These are phyloP conservation scores for Henricia sp. DNA, from an alignment of 53 echinoderm and acorn worm species.

Conservation along the genomic window DNA sequence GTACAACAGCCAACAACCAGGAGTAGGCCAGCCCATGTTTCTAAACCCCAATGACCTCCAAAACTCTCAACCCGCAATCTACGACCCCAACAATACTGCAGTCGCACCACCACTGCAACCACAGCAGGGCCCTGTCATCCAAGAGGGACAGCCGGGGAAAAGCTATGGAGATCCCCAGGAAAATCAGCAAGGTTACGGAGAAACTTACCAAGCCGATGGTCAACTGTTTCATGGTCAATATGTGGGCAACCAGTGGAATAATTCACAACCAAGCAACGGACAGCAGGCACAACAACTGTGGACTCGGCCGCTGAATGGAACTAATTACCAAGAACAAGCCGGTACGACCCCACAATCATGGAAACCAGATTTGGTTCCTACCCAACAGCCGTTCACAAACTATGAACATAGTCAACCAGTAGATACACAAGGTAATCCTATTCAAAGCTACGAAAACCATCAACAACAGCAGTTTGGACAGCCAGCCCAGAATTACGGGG, in stretches of 20 bases:
- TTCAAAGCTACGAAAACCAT: constrained; percentile 38
- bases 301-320: constrained; percentile 35
- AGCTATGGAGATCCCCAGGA: background rate
- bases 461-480: constrained; percentile 4
- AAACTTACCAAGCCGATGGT: background rate
- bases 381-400: background rate
- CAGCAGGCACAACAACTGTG: background rate
- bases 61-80: constrained; percentile 9
- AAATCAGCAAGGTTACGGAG: constrained; percentile 18
- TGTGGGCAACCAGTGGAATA: constrained; percentile 17
- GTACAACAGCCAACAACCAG: constrained; percentile 30
- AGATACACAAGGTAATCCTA: background rate
- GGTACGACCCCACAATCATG: background rate
- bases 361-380: background rate
- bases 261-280: constrained; percentile 1
- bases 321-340: background rate
- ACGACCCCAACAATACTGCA: constrained; percentile 5
- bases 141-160: constrained; percentile 1
- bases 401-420: background rate
- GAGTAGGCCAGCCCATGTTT: constrained; percentile 7
- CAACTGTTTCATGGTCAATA: too few species aligned
- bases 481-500: background rate
- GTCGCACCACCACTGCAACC: constrained; percentile 4
- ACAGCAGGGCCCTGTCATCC: background rate
- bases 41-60: constrained; percentile 10